Evolutionary conservation across 1,140 invertebrate species (phyloP), one percentile per base, ranked within the genome.

Genomic region (Phenacoccus solenopsis): DNA sequence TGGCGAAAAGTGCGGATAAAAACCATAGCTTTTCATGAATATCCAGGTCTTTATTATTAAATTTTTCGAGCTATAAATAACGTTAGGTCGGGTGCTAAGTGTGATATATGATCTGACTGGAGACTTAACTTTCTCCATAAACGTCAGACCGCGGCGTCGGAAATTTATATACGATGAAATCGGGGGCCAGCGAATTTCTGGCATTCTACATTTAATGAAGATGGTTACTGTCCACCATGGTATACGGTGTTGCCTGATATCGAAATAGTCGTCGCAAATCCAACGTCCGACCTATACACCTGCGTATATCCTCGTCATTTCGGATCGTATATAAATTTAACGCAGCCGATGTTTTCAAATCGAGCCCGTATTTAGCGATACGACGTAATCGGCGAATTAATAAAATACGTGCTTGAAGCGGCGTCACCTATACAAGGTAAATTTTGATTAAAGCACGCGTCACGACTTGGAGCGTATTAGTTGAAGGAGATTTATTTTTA

Each of bases 81-180:
- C 38, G 20, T 49, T 49, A 49, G 38, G 38, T 49, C 38, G 38
- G 20, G 38, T n/a, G 38, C 12, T 49, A 49, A 49, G 20, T 49
- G 13, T 49, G 38, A 49, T 49, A n/a, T 49, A 49, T 49, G 38
- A 49, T 10, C 38, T 49, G 38, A 49, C 38, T 49, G 20, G 38
- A 49, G 38, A 49, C 38, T 49, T 49, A n/a, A 49, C 38, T 49
- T 49, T 49, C 38, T 49, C 38, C 38, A 49, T 49, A 49, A 49
- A 49, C 38, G 38, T 49, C 38, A 49, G 38, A 49, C 20, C 38
- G 38, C 38, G 13, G 38, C 38, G 20, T 10, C 20, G 4, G 38
- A 49, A 49, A 49, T 49, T 49, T 49, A 49, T 49, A n/a, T 49
- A 49, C 20, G 12, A 49, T n/a, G n/a, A 49, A 49, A 16, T 49